A percentile compares a stretch with the other conserved stretches of the same genome.
Conservation (phyloP, 2,888 invertebrate species). For the Neoaliturus tenellus region DNA sequence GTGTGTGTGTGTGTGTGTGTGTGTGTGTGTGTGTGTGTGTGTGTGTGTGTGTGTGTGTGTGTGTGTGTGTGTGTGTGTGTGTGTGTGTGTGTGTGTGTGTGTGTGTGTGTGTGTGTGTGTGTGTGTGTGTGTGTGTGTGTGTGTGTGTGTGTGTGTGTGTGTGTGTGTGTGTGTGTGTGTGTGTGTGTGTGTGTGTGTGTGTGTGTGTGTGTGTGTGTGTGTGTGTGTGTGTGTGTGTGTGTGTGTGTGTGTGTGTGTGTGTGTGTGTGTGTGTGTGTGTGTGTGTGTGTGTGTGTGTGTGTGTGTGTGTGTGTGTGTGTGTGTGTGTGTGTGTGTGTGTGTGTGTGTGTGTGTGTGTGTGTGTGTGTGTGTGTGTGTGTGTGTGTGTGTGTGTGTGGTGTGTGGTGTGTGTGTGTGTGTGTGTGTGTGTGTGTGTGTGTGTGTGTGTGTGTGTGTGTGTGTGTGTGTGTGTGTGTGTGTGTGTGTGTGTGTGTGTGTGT, state of each 20-base stretch:
- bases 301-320: constrained; percentile 13
- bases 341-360: constrained; percentile 13
- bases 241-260: constrained; percentile 13
- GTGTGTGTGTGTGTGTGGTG: constrained; percentile 13
- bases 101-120: constrained; percentile 13
- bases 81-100: constrained; percentile 13
- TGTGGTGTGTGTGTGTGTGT: constrained; percentile 37
- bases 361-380: constrained; percentile 13
- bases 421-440: constrained; percentile 47
- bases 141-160: constrained; percentile 13
- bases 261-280: constrained; percentile 13
- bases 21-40: constrained; percentile 13
- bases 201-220: constrained; percentile 13
- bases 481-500: constrained; percentile 52
- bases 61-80: constrained; percentile 13
- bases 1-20: constrained; percentile 13
- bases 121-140: constrained; percentile 13
- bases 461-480: constrained; percentile 51
- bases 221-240: constrained; percentile 13
- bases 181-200: constrained; percentile 13
- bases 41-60: constrained; percentile 13
- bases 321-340: constrained; percentile 13
- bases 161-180: constrained; percentile 13
- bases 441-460: constrained; percentile 51
- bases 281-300: constrained; percentile 13